phyloP scores from a whole-genome alignment of 2,888 invertebrate species.

The Campaea margaritaria region DNA sequence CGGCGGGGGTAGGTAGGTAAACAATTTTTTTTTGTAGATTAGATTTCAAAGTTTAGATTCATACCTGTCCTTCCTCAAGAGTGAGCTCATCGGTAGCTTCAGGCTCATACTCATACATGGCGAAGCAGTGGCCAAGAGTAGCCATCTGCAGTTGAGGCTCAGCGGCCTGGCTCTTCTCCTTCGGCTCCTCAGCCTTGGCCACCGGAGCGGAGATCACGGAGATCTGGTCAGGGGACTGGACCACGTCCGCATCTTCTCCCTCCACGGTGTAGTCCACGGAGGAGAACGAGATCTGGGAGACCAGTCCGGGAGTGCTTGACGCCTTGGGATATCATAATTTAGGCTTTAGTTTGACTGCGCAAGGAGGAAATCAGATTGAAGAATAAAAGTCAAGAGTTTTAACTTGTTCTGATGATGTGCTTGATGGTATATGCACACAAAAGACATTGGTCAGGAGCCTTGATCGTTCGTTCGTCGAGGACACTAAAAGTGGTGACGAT shows the following conservation, averaged over 20 bases:
- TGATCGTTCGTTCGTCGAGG: no score
- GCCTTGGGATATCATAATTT: slow-evolving; percentile 41
- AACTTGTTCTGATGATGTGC: background rate
- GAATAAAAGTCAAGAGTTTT: background rate
- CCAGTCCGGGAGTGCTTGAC: slow-evolving; percentile 86
- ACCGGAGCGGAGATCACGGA: slow-evolving; percentile 87
- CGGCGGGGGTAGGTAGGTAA: no score
- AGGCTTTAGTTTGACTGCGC: no score
- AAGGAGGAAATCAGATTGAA: no score
- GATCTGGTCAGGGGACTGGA: slow-evolving; percentile 89
- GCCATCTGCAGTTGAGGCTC: slow-evolving; percentile 45
- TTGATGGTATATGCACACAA: no score
- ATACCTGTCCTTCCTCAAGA: slow-evolving; percentile 95
- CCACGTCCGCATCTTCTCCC: slow-evolving; percentile 90
- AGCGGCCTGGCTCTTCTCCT: slow-evolving; percentile 41
- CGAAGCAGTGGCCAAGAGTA: slow-evolving; percentile 89
- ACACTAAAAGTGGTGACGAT: no score
- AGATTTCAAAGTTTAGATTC: no score
- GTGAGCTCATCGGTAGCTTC: slow-evolving; percentile 95
- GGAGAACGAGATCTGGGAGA: slow-evolving; percentile 95
- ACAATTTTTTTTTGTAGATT: no score
- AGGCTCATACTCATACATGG: slow-evolving; percentile 97
- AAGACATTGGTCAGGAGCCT: no score
- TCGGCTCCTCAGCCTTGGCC: slow-evolving; percentile 72
- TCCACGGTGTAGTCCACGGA: slow-evolving; percentile 97